Evolutionary conservation across 1,140 invertebrate species (phyloP).

Genomic region (Vanessa tameamea): DNA sequence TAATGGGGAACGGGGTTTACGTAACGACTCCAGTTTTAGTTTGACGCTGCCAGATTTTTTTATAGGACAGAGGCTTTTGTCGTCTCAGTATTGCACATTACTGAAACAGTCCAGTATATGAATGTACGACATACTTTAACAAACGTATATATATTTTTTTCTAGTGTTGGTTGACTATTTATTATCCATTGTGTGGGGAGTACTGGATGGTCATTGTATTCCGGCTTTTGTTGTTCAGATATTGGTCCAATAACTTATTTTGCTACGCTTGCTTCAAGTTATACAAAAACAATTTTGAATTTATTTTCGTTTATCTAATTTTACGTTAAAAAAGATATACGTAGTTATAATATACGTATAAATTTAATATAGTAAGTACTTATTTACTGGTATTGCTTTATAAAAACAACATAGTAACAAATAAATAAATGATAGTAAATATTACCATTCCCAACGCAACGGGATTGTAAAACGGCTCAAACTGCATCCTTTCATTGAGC

Average conservation of each 20-base stretch:
- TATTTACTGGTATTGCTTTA: no score
- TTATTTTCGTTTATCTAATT: background rate
- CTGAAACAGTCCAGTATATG: conserved; percentile 18
- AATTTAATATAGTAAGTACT: no score
- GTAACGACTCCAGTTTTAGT: conserved; percentile 6
- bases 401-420: background rate
- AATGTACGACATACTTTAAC: conserved; percentile 25
- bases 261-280: conserved; percentile 1
- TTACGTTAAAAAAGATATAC: background rate
- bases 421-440: background rate
- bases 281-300: conserved; percentile 1
- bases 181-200: conserved; percentile 56
- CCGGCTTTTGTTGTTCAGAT: conserved; percentile 51
- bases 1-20: background rate
- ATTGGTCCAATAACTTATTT: conserved; percentile 59
- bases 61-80: conserved; percentile 31
- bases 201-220: conserved; percentile 48
- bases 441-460: background rate
- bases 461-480: background rate
- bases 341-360: no score
- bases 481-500: background rate
- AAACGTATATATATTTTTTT: conserved; percentile 34
- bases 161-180: conserved; percentile 48
- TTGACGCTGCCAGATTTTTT: conserved; percentile 35
- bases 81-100: conserved; percentile 26